Evolutionary conservation across 1,140 invertebrate genomes (phyloP), one percentile per base, ranked within the genome.

Genomic region (Oncopeltus fasciatus): DNA sequence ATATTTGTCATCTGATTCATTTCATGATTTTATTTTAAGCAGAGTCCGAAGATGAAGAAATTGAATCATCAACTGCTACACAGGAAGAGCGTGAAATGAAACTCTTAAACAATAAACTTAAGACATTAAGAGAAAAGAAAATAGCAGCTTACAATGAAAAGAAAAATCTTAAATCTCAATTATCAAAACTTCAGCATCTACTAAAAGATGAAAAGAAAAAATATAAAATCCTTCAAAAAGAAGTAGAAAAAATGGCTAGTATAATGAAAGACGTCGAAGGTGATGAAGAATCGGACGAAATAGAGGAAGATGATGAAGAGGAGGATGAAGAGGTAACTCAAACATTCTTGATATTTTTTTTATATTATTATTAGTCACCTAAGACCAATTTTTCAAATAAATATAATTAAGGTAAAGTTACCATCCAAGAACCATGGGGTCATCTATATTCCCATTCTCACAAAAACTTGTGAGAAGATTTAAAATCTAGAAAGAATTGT

Each of bases 241-340:
- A 92, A 75, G 87, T 91, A 2, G 86, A 90, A 67, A 90, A 90
- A 75, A 90, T 92, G 87, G 87, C 87, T 0, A 83, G 83, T 18
- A 76, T 90, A 61, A 86, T 91, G 82, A 87, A 84, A 63, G 85
- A 87, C 66, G 79, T 79, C 2, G 84, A 85, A 14, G 85, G 86
- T n/a, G 84, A 87, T 3, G 81, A 81, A n/a, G 78, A 74, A 1
- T 74, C 74, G 8, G 75, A 80, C 8, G 75, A 77, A 18, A 74
- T 74, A 12, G 73, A 84, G 11, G 80, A 81, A 28, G 83, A 85
- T 18, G 80, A 82, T 16, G 81, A 82, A 33, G 81, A 82, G 46
- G 80, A 84, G 47, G 83, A 86, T 63, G 83, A 86, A 62, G 81
- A 62, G 33, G 62, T 33, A 5, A 56, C 24, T 14, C 12, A 12